These are phyloP conservation scores for Centropus unirufus DNA, from an alignment of 2,113 vertebrate genomes.

Conservation along the genomic window DNA sequence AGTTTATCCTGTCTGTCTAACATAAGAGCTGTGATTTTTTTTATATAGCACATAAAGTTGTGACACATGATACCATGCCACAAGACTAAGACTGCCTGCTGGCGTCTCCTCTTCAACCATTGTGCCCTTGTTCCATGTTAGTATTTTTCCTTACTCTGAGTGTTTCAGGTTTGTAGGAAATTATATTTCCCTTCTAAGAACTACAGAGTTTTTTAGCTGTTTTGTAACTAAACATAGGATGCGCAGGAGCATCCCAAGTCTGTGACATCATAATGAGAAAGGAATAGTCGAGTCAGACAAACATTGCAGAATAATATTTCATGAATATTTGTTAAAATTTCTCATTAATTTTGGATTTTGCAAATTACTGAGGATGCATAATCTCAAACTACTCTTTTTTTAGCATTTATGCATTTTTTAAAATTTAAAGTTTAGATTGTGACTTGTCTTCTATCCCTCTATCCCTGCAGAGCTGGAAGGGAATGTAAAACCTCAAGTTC, in stretches of 20 bases:
- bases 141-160: neutral
- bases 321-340: neutral
- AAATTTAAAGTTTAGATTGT: neutral
- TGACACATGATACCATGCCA: neutral
- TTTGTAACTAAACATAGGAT: neutral
- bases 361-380: neutral
- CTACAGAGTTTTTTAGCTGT: neutral
- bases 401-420: neutral
- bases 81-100: neutral
- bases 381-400: neutral
- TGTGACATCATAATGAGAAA: neutral
- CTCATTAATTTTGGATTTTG: neutral
- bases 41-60: neutral
- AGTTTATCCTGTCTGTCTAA: neutral
- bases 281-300: neutral
- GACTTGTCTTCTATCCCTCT: neutral
- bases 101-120: neutral
- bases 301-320: neutral
- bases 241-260: neutral
- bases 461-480: neutral
- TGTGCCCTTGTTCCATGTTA: neutral
- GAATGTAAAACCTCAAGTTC: neutral
- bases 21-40: neutral
- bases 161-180: neutral
- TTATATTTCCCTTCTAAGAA: neutral